Conservation (phyloP, 1,140 invertebrate species). For the Magallana gigas region DNA sequence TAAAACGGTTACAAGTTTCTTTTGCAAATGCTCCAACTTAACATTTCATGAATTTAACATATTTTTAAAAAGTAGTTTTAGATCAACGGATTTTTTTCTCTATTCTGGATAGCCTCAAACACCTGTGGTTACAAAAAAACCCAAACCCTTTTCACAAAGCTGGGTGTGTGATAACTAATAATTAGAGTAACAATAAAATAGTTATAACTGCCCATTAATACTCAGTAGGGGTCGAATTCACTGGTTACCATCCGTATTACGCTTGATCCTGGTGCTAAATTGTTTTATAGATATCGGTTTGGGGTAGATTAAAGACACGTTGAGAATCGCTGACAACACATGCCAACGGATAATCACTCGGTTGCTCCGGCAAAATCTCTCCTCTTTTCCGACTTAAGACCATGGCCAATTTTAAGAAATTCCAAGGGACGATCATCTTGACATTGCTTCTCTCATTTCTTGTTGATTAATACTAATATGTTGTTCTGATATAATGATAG, state of each 20-base stretch:
- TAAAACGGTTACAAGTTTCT: no score
- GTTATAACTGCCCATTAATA: conserved; percentile 33
- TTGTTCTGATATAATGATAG: no score
- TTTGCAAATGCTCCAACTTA: no score
- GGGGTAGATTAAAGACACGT: conserved; percentile 5
- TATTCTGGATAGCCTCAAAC: no score
- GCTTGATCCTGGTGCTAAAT: conserved; percentile 17
- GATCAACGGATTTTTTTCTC: no score
- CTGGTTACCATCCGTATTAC: not conserved
- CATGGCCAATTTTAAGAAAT: no score
- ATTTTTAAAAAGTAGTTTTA: no score
- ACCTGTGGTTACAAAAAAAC: no score
- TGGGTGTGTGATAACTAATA: not conserved
- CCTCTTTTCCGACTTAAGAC: not conserved
- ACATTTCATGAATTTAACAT: no score
- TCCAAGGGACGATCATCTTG: no score
- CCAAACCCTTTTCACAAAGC: not conserved
- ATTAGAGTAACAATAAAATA: conserved; percentile 32
- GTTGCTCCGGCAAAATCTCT: not conserved
- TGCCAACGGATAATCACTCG: conserved; percentile 16
- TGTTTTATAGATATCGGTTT: not conserved
- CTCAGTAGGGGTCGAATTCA: conserved; percentile 27
- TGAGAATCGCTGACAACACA: not conserved
- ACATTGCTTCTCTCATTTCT: no score
- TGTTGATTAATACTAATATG: no score